A percentile compares a stretch with the other conserved stretches of the same genome.
phyloP scores from a whole-genome alignment of 92 coral and sea anemone genomes.

The Zoanthus sansibaricus region DNA sequence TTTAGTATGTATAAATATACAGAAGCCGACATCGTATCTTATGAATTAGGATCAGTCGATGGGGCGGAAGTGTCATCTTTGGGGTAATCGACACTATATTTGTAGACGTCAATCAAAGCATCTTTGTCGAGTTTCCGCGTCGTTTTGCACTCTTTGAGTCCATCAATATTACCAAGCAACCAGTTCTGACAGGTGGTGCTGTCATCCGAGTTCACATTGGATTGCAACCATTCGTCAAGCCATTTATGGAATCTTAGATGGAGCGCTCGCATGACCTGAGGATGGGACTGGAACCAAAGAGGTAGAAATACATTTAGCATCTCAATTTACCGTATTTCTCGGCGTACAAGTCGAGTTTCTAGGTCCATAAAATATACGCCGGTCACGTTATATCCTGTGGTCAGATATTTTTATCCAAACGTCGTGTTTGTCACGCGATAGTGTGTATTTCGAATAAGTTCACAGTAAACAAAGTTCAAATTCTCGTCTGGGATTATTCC shows the following conservation, averaged over 20 bases:
- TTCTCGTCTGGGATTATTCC: too few relatives aligned
- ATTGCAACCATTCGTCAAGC: slow-evolving; percentile 83
- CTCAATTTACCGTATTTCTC: too few relatives aligned
- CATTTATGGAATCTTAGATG: slow-evolving; percentile 86
- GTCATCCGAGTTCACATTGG: slow-evolving; percentile 84
- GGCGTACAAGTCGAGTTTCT: too few relatives aligned
- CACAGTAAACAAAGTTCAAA: too few relatives aligned
- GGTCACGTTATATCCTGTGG: too few relatives aligned
- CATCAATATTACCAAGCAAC: slow-evolving; percentile 93
- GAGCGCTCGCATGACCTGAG: slow-evolving; percentile 79
- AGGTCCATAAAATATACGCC: too few relatives aligned
- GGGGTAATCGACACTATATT: slow-evolving; percentile 84
- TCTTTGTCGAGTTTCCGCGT: slow-evolving; percentile 73
- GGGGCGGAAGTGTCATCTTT: slow-evolving; percentile 1
- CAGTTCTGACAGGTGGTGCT: slow-evolving; percentile 82
- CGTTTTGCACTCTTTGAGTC: slow-evolving; percentile 88
- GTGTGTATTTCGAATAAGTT: too few relatives aligned
- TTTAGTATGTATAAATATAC: slow-evolving; percentile 22
- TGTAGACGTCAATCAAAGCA: slow-evolving; percentile 74
- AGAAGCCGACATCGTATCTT: slow-evolving; percentile 17
- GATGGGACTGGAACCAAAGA: slow-evolving; percentile 73
- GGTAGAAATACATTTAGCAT: too few relatives aligned
- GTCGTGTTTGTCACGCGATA: too few relatives aligned
- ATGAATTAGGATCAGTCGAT: slow-evolving; percentile 36
- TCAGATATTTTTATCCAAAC: too few relatives aligned